phyloP scores from a whole-genome alignment of 1,140 invertebrate genomes.

The Magallana gigas region DNA sequence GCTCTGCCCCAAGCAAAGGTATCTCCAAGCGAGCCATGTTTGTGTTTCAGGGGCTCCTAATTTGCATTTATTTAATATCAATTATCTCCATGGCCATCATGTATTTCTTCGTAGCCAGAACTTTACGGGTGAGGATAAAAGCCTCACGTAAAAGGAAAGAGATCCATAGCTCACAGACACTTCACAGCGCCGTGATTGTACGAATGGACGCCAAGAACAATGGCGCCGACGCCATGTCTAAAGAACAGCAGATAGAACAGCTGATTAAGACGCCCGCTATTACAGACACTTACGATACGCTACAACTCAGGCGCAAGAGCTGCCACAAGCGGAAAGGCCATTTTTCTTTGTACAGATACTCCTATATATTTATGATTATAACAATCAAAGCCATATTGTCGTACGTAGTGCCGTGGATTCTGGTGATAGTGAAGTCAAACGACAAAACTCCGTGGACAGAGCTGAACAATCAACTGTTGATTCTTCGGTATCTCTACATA shows the following conservation, averaged over 20 bases:
- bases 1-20: slow-evolving; percentile 21
- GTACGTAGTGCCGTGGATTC: slow-evolving; percentile 8
- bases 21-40: slow-evolving; percentile 19
- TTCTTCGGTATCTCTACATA: neutral
- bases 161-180: slow-evolving; percentile 4
- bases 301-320: neutral
- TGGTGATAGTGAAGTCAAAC: neutral
- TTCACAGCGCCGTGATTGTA: neutral
- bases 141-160: neutral
- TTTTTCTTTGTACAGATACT: slow-evolving; percentile 34
- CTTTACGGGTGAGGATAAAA: neutral
- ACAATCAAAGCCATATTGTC: slow-evolving; percentile 36
- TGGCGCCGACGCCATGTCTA: neutral
- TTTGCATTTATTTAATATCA: slow-evolving; percentile 34
- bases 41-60: slow-evolving; percentile 3
- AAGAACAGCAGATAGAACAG: slow-evolving; percentile 23
- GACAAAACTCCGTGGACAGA: slow-evolving; percentile 8
- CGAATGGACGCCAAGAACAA: neutral
- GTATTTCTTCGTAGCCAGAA: slow-evolving; percentile 19
- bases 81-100: slow-evolving; percentile 23
- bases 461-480: neutral
- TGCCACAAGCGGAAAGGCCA: neutral
- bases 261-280: neutral
- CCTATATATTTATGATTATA: slow-evolving; percentile 43
- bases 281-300: neutral